phyloP scores from a whole-genome alignment of 1,140 invertebrate genomes.

The Calephelis nemesis region DNA sequence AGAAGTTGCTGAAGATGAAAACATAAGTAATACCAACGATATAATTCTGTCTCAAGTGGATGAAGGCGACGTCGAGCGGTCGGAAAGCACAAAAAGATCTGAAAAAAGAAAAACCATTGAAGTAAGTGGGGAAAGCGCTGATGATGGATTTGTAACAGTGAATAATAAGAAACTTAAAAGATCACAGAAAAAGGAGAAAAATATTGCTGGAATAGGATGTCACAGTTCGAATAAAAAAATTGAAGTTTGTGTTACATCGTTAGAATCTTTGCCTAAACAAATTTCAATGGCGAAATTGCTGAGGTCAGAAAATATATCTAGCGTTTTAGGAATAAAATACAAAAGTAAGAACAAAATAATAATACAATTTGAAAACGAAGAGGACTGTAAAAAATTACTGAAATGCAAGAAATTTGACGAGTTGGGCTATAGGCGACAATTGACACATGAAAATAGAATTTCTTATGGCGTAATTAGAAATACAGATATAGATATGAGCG shows the following conservation, averaged over 20 bases:
- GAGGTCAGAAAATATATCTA: background rate
- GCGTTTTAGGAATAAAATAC: background rate
- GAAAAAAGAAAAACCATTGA: too few relatives aligned
- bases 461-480: background rate
- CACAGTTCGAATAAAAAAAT: background rate
- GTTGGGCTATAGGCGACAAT: background rate
- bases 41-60: too few relatives aligned
- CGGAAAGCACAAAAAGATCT: too few relatives aligned
- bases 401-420: background rate
- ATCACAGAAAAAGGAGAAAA: background rate
- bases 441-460: background rate
- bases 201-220: background rate
- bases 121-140: too few relatives aligned
- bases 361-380: background rate
- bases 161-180: too few relatives aligned
- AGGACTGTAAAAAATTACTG: background rate
- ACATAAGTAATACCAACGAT: too few relatives aligned
- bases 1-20: too few relatives aligned
- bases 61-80: too few relatives aligned
- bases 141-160: too few relatives aligned
- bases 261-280: slow-evolving; percentile 3
- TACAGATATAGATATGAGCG: background rate
- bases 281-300: slow-evolving; percentile 3
- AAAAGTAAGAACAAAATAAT: too few relatives aligned
- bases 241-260: slow-evolving; percentile 1